Conservation (phyloP, 2,888 invertebrate species). For the Ectemnius continuus region DNA sequence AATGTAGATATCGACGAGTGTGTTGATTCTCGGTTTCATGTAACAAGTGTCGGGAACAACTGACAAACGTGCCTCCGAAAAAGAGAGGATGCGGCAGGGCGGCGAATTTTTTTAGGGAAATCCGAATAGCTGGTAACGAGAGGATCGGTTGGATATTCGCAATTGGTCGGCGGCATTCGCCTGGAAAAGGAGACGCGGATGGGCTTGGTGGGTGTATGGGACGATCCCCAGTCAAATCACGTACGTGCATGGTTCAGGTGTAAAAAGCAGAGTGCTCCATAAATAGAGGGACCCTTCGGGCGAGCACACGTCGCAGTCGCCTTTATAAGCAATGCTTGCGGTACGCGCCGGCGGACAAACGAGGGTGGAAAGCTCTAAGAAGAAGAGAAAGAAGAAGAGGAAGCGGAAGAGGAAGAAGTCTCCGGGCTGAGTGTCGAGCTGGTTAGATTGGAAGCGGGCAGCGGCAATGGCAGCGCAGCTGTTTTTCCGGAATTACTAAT, state of each 20-base stretch:
- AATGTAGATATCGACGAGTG: too few relatives aligned
- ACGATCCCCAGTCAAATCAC: background rate
- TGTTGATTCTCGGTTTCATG: background rate
- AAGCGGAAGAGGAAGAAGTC: background rate
- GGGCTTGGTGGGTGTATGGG: background rate
- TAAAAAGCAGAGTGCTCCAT: constrained; percentile 8
- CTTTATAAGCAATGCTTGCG: background rate
- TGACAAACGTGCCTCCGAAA: background rate
- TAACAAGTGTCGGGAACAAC: background rate
- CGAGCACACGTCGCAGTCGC: background rate
- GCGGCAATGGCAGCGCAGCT: constrained; percentile 43
- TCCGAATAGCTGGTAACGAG: background rate
- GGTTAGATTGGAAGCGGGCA: constrained; percentile 1
- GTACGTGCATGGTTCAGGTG: constrained; percentile 10
- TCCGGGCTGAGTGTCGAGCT: background rate
- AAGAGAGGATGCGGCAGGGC: background rate
- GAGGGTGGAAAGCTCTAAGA: background rate
- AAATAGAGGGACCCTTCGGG: background rate
- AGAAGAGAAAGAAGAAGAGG: background rate
- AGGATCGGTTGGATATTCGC: background rate
- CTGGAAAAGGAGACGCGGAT: background rate
- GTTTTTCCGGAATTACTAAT: constrained; percentile 59
- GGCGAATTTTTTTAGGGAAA: background rate
- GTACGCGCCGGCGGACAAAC: background rate
- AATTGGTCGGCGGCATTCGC: background rate